Evolutionary conservation across 2,888 invertebrate species (phyloP).

Genomic region (Clunio marinus): DNA sequence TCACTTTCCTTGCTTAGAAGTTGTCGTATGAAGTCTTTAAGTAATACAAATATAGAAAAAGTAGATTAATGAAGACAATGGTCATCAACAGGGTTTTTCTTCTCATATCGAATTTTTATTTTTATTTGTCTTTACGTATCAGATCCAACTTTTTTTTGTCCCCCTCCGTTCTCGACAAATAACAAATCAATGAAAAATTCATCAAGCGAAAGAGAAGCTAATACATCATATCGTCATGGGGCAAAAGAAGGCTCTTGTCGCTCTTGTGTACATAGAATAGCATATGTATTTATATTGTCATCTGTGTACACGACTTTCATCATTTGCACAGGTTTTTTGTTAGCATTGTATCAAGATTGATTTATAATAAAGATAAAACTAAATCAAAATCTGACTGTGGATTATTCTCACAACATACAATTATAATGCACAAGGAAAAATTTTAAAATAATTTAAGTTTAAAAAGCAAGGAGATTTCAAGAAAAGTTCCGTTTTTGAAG

Average conservation of each 20-base stretch:
- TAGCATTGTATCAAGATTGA: not conserved
- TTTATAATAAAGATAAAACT: not conserved
- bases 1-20: too few species aligned
- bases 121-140: slow-evolving; percentile 10
- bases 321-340: not conserved
- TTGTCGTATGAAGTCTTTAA: too few species aligned
- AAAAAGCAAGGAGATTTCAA: not conserved
- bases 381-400: too few species aligned
- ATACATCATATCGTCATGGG: slow-evolving; percentile 27
- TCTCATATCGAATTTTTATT: slow-evolving; percentile 18
- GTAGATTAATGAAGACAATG: not conserved
- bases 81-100: too few species aligned
- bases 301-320: not conserved
- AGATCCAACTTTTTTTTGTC: not conserved
- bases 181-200: slow-evolving; percentile 28
- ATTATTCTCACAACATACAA: too few species aligned
- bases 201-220: slow-evolving; percentile 21
- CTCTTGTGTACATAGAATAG: not conserved
- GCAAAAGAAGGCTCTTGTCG: not conserved
- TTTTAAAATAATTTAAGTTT: too few species aligned
- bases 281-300: not conserved
- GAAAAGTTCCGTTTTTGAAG: not conserved
- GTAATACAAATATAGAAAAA: too few species aligned
- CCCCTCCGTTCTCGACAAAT: not conserved
- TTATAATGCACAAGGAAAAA: too few species aligned